Evolutionary conservation across 2,113 vertebrate genomes (phyloP).

Genomic region (Glaucidium brasilianum): DNA sequence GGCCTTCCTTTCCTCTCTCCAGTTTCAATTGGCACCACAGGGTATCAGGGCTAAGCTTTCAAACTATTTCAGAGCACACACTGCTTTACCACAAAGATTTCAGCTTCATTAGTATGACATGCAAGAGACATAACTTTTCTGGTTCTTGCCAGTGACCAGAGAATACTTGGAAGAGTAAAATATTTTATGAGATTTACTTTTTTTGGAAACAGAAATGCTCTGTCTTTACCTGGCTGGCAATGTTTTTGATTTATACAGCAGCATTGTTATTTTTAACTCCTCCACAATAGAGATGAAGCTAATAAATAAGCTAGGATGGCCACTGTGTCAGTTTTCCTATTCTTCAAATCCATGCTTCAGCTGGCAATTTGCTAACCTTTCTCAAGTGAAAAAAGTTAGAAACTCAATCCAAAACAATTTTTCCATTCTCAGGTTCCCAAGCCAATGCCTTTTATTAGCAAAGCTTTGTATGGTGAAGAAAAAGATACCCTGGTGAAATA

Average conservation of each 20-base stretch:
- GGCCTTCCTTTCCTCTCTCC: background rate
- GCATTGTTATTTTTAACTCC: background rate
- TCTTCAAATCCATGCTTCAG: background rate
- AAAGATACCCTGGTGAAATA: conserved; percentile 25
- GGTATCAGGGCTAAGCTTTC: conserved; percentile 47
- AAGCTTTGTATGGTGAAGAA: background rate
- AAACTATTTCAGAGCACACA: conserved; percentile 32
- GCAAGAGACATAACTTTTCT: background rate
- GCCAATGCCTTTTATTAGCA: conserved; percentile 7
- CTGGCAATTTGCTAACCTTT: background rate
- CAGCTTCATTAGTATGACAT: background rate
- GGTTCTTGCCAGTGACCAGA: background rate
- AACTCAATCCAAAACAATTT: background rate
- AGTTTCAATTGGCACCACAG: conserved; percentile 14
- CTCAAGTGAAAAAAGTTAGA: conserved; percentile 1
- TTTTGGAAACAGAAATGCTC: conserved; percentile 20
- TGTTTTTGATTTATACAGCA: background rate
- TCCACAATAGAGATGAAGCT: background rate
- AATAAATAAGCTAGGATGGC: background rate
- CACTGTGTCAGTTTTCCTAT: background rate
- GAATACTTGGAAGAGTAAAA: background rate
- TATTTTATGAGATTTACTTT: conserved; percentile 8
- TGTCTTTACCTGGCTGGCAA: background rate
- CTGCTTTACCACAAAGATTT: background rate
- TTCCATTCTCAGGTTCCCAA: background rate